A percentile compares a stretch with the other conserved stretches of the same genome.
These are phyloP conservation scores for Crypturellus tataupa DNA, from an alignment of 2,797 vertebrate genomes.

Conservation along the genomic window DNA sequence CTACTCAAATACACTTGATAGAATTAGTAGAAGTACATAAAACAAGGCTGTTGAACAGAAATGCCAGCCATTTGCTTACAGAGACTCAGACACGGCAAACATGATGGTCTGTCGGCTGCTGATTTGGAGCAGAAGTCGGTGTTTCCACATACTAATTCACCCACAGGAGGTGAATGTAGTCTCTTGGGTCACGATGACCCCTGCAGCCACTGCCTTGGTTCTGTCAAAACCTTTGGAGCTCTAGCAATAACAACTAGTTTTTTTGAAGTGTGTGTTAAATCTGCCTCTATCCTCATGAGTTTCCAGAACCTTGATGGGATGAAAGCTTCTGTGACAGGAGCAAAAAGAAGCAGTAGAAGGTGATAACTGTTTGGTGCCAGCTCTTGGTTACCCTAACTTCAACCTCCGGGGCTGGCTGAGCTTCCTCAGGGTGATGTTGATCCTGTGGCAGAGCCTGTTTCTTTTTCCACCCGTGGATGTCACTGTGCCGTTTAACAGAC, in stretches of 20 bases:
- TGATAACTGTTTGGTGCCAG: neutral
- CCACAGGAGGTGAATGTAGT: neutral
- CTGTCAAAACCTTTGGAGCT: neutral
- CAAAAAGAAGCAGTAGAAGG: neutral
- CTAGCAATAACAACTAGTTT: neutral
- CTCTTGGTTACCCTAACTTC: too few relatives aligned
- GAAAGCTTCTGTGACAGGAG: accelerated
- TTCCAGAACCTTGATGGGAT: neutral
- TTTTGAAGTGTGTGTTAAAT: neutral
- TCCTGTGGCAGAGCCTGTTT: neutral
- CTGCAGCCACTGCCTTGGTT: neutral
- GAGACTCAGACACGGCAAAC: neutral
- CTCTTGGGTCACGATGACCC: neutral
- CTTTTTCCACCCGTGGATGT: neutral
- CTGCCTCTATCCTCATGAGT: neutral
- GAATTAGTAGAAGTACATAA: neutral
- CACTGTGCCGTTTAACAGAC: accelerated
- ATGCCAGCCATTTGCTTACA: neutral
- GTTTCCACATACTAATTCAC: neutral
- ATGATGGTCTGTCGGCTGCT: neutral
- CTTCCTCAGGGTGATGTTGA: neutral
- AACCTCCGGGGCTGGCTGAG: neutral
- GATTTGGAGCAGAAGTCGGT: neutral
- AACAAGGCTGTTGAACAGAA: neutral
- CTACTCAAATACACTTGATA: neutral